Evolutionary conservation across 2,888 invertebrate genomes (phyloP).

Genomic region (Zaprionus bogoriensis): DNA sequence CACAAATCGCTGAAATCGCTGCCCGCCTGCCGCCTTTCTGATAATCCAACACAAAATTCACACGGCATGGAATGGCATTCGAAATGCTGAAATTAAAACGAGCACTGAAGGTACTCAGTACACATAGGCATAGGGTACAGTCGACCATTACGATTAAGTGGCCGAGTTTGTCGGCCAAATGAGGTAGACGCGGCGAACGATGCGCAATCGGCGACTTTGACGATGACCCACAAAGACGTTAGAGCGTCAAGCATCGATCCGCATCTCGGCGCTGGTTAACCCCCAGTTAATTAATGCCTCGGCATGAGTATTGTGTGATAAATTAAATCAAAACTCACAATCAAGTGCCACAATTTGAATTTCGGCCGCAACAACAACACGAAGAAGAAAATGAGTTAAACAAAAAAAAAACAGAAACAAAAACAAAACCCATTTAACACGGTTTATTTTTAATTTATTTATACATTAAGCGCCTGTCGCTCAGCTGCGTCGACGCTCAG

Average conservation of each 20-base stretch:
- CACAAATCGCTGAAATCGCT: conserved; percentile 14
- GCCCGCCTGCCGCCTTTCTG: conserved; percentile 13
- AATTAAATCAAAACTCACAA: conserved; percentile 33
- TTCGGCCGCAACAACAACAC: conserved; percentile 34
- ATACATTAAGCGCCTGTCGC: conserved; percentile 58
- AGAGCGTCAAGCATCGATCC: conserved; percentile 17
- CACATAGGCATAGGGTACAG: not conserved
- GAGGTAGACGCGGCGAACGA: conserved; percentile 22
- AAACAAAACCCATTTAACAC: conserved; percentile 48
- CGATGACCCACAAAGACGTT: conserved; percentile 40
- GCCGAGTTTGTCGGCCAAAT: conserved; percentile 40
- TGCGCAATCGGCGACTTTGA: conserved; percentile 16
- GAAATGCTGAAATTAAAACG: conserved; percentile 30
- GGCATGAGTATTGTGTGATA: conserved; percentile 18
- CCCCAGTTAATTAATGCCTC: conserved; percentile 31
- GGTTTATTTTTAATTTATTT: conserved; percentile 65
- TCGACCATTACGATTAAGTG: conserved; percentile 38
- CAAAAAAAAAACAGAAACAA: conserved; percentile 3
- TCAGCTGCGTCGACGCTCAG: conserved; percentile 33
- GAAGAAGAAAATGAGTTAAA: conserved; percentile 7
- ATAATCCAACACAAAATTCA: conserved; percentile 54
- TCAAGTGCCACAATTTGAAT: conserved; percentile 39
- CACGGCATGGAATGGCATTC: conserved; percentile 47
- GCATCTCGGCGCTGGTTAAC: not conserved
- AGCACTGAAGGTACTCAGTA: conserved; percentile 35